Percentiles rank a stretch among this genome's conserved stretches.
Conservation (phyloP, 2,113 vertebrate species). For the Meriones unguiculatus region DNA sequence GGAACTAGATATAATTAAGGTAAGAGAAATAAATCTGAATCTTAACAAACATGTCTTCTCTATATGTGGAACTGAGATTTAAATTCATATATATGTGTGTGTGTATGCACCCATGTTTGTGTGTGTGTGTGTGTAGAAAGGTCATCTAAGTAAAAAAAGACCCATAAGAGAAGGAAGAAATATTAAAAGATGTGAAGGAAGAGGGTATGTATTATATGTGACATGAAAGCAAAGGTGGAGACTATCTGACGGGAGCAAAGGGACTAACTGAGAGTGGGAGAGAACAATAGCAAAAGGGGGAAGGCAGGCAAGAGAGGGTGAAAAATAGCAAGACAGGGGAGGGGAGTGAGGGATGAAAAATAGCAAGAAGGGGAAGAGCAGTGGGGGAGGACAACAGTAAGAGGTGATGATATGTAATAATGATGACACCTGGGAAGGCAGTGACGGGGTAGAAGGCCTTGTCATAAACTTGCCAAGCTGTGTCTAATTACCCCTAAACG, state of each 20-base stretch:
- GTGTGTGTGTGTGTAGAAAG: neutral
- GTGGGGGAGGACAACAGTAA: neutral
- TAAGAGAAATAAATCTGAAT: neutral
- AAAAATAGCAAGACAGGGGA: too few species aligned
- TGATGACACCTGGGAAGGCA: neutral
- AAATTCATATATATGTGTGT: neutral
- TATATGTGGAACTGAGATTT: neutral
- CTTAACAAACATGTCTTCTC: neutral
- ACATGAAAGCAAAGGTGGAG: neutral
- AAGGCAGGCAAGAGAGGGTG: neutral
- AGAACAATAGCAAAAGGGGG: neutral
- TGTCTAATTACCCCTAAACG: neutral
- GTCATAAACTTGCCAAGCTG: neutral
- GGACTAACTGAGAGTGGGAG: neutral
- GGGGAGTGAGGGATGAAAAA: too few species aligned
- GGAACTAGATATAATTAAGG: neutral
- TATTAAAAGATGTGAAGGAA: neutral
- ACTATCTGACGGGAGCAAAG: accelerated
- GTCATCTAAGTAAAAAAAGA: neutral
- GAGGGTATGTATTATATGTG: neutral
- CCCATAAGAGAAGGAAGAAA: neutral
- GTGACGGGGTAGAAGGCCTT: neutral
- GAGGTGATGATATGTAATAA: neutral
- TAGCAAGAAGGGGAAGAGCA: neutral
- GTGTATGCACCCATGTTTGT: neutral